Base-by-base conservation (phyloP, 2,888 invertebrate genomes). In the Phengaris arion region DNA sequence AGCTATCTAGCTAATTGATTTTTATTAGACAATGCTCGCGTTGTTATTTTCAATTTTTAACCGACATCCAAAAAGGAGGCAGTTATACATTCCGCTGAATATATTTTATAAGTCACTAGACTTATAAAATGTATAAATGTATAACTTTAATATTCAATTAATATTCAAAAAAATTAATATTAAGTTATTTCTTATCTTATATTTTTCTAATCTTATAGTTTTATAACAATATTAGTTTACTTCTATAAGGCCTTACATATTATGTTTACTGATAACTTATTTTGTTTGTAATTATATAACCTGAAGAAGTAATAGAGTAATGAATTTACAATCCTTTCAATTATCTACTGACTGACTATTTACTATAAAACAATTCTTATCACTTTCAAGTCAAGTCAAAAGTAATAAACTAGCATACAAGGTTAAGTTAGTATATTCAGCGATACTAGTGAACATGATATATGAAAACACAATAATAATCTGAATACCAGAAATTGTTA, bases 291-390 rank as follows among this genome's bases (percentile, higher is more conserved):
- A 55, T 7, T 1, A 2, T 59, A 15, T 15, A n/a, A 57, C 54
- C 13, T 12, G 13, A 3, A 35, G 35, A 57, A 57, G 3, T 57
- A 9, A n/a, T 57, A 57, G 15, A 22, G 9, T 57, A 35, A 35
- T 22, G 0, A 12, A 64, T 59, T 59, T 59, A 22, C 59, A 59
- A 5, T 45, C 12, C 45, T 64, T 35, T 64, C 6, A 35, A 35
- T 0, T 45, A 64, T 35, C 12, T 45, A 0, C 22, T 48, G 48
- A 52, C 8, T 52, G 52, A 52, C 9, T 59, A 45, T 48, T 70
- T 51, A 51, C 70, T 72, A 54, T 54, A 54, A 72, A 70, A 15
- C 22, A 15, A 46, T 15, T 52, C 54, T 54, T 54, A 70, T 52
- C 70, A 70, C 9, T 52, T 72, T 72, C 54, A 13, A 52, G 48